Base-by-base conservation (phyloP, 2,888 invertebrate genomes). In the Chrysodeixis includens region DNA sequence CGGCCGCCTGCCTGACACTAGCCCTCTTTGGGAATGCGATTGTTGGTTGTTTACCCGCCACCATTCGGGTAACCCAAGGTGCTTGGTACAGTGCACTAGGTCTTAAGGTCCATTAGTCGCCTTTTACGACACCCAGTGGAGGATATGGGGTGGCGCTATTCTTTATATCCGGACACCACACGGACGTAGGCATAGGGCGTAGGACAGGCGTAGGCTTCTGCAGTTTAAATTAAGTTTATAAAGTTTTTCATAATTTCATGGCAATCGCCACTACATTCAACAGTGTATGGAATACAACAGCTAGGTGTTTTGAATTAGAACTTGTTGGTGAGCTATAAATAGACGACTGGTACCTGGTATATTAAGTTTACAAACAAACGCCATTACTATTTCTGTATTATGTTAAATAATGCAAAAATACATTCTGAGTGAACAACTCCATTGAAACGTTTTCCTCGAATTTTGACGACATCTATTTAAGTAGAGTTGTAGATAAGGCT, bases 281-380 rank as follows among this genome's bases (percentile, higher is more conserved):
- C 2, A 46, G 46, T 49, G 40, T 18, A 20, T 49, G 46, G 10
- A 49, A 18, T 46, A 18, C 16, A 18, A 49, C 35, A 14, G 14
- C 46, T 20, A 10, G 46, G 18, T 16, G 46, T 49, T 49, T 20
- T 18, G 46, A 49, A 49, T 49, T 49, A 20, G 46, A 49, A 49
- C 46, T 49, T 20, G 46, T 49, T 49, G 18, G 10, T 9, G 8
- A 10, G 10, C 20, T 49, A 20, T 20, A 49, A 49, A 49, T 49
- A 20, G 46, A 49, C 3, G 46, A 10, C 46, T 49, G 18, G 46
- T 49, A 49, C 46, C 9, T 20, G 20, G 2, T 10, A 8, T 46
- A 9, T 7, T 20, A 12, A 18, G 46, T 49, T 49, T 49, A 49
- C 20, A 49, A 18, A 40, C 40, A 40, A 49, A 20, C 46, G 8